Base-by-base conservation (phyloP, 2,888 invertebrate genomes). In the Clepsis dumicolana region DNA sequence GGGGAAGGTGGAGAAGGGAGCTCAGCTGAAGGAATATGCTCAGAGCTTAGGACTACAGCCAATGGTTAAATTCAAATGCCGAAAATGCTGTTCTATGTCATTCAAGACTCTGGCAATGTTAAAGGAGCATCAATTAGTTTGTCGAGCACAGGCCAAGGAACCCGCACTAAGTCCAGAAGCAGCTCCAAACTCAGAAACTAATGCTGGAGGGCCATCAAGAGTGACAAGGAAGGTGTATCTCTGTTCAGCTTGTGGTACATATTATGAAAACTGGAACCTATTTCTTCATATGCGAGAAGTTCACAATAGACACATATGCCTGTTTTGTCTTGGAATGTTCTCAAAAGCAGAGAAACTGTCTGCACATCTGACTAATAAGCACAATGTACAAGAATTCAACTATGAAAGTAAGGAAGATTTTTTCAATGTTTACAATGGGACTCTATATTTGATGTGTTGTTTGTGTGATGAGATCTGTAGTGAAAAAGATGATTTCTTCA, bases 261-360 rank as follows among this genome's bases (percentile, higher is more conserved):
- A 97, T 80, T 97, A 97, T 89, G 97, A 97, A 87, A 96, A 97
- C 79, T 97, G 97, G 97, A 97, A 97, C 88, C 94, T 97, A 70
- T 97, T 97, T 83, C 87, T 97, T 54, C 98, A 98, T 78, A 97
- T 97, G 95, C 94, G 96, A 64, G 97, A 97, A 80, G 95, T 96
- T 68, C 98, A 98, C 85, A 95, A 96, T 77, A 95, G 97, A 64
- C 96, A 96, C 81, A 96, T 97, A 76, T 98, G 98, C 84, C 90
- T 98, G 62, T 97, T 96, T 88, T 98, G 98, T 84, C 94, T 97
- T 72, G 96, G 97, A 60, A 96, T 97, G 95, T 97, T 97, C 90
- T 96, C 96, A 35, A 95, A 96, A 77, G 96, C 97, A 8, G 97
- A 97, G 77, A 96, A 96, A 80, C 89, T 98, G 48, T 96, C 97